Base-by-base conservation (phyloP, 2,888 invertebrate genomes). In the Choristoneura rosaceana region DNA sequence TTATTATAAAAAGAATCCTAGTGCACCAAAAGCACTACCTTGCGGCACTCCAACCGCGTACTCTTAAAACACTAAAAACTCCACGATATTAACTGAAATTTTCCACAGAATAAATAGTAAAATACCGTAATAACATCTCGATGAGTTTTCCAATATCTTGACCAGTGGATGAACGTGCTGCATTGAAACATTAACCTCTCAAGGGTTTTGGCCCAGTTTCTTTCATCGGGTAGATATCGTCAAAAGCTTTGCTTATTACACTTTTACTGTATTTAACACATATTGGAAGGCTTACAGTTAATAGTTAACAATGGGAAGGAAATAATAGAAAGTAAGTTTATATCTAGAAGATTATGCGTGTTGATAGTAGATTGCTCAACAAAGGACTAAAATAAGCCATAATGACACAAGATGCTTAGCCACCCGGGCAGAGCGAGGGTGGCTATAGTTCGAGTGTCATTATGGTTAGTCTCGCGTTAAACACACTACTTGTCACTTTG, bases 141-240 rank as follows among this genome's bases (percentile, higher is more conserved):
- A 47, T 14, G 63, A 8, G 63, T 63, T 63, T 43, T 63, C 63
- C 63, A 47, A 63, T 47, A 63, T 59, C 34, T 47, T 63, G 47
- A 62, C 63, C 63, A 14, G 0, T 43, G 47, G 63, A 63, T 63
- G 47, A 33, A 25, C 45, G 55, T 15, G 47, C 55, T 12, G 25
- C 55, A 25, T 10, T 25, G 25, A 55, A 55, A 55, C 55, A 34
- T 64, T 64, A 64, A 64, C 47, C 50, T 64, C 45, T 50, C 10
- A 50, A 64, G 63, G 7, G 50, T 34, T 64, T 50, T 34, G 64
- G 4, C 64, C 64, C 7, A 50, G 14, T 64, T 63, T 9, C 47
- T 50, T 47, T 50, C 50, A 47, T 64, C 64, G n/a, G 12, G 43
- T 12, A 47, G 33, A 25, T 47, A 15, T 47, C n/a, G 3, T 38